Conservation (phyloP, 1,140 invertebrate genomes). For the Atta cephalotes region DNA sequence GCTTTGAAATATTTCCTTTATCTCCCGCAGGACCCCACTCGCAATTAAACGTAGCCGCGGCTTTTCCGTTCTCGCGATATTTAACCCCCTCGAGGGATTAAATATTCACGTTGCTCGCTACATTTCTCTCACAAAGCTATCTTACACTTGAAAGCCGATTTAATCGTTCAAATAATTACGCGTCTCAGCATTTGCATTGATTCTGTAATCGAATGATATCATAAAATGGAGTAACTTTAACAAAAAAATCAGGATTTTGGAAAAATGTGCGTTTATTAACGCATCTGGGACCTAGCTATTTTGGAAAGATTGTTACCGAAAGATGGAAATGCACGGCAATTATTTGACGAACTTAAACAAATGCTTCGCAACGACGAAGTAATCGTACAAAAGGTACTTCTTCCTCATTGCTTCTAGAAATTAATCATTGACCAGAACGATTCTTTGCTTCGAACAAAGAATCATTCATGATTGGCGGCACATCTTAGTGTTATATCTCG, state of each 20-base stretch:
- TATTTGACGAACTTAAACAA: neutral
- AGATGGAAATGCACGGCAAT: neutral
- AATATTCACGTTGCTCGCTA: neutral
- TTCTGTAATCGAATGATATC: neutral
- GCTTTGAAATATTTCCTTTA: slow-evolving; percentile 52
- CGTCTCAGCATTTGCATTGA: neutral
- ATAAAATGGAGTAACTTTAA: neutral
- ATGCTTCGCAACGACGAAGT: neutral
- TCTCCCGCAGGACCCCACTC: neutral
- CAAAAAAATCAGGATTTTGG: neutral
- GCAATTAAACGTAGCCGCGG: slow-evolving; percentile 45
- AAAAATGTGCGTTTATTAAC: neutral
- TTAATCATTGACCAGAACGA: slow-evolving; percentile 64
- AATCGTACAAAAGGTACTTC: neutral
- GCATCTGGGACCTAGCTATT: neutral
- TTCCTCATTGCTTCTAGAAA: slow-evolving; percentile 52
- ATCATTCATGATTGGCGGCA: slow-evolving; percentile 59
- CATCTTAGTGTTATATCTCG: slow-evolving; percentile 46
- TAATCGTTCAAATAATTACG: neutral
- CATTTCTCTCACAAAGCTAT: neutral
- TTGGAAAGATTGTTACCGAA: neutral
- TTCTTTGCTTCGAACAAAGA: slow-evolving; percentile 58
- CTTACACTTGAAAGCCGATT: slow-evolving; percentile 3
- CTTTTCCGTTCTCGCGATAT: slow-evolving; percentile 16
- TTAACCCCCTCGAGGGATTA: slow-evolving; percentile 14